Evolutionary conservation across 2,113 vertebrate genomes (phyloP), one percentile per base, ranked within the genome.

Genomic region (Prunella himalayana): DNA sequence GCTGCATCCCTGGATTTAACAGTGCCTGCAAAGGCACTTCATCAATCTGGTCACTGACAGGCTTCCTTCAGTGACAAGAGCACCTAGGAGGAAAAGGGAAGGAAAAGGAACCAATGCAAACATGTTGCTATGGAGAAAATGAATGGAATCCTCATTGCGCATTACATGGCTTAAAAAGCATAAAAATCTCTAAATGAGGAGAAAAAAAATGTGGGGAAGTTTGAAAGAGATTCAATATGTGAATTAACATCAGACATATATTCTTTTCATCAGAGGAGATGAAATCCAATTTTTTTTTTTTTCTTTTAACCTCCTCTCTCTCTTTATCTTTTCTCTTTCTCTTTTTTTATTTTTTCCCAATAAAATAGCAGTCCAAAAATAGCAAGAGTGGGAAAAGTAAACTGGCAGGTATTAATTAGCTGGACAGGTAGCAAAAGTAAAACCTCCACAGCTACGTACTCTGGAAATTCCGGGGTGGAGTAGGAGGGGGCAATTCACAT

Each of bases 391-490:
- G 88, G 68, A 86, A 95, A 97, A 80, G 30, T 94, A 92, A 96
- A 93, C 45, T 95, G 88, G n/a, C 94, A 96, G 93, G 90, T 80
- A 92, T 97, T 96, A 95, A 95, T 90, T 97, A 94, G 50, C 92
- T 92, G 92, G 91, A 94, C 82, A 25, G 44, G 53, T 53, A 80
- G 39, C 42, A 88, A 90, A 91, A 88, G 25, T 69, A 80, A 93
- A 89, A 66, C 25, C 30, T 78, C 50, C 41, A 60, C 35, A 75
- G n/a, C 9, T 51, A 20, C 5, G 7, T 60, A 56, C 10, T 79
- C 27, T 68, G 61, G 21, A 94, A 56, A 78, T 73, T 76, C 56
- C 13, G 8, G 37, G 79, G 54, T 0, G 4, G 33, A 69, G 54
- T 42, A 35, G 65, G 53, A 68, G 57, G 61, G 19, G 12, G 16